Conservation (phyloP, 2,797 vertebrate species). For the Chiloscyllium punctatum region DNA sequence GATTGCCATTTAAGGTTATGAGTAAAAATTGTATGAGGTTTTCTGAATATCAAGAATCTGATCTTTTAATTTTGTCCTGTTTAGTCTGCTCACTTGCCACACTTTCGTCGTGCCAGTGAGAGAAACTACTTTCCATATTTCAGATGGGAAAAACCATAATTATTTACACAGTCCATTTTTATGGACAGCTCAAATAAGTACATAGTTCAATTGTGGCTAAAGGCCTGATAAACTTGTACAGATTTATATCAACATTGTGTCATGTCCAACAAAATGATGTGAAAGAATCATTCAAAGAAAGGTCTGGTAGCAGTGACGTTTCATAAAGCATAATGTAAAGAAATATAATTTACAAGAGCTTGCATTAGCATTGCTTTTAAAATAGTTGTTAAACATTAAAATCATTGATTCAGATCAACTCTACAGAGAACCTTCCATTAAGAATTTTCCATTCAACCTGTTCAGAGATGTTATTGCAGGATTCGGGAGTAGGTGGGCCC, state of each 20-base stretch:
- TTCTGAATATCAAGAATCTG: too few relatives aligned
- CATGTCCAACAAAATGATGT: neutral
- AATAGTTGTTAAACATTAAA: neutral
- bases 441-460: too few relatives aligned
- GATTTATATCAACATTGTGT: neutral
- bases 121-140: neutral
- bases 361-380: neutral
- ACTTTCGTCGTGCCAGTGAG: too few relatives aligned
- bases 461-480: too few relatives aligned
- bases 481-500: too few relatives aligned
- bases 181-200: neutral
- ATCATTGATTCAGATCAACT: neutral
- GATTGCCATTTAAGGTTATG: too few relatives aligned
- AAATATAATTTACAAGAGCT: too few relatives aligned
- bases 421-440: neutral
- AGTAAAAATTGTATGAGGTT: too few relatives aligned
- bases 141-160: neutral
- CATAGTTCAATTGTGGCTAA: neutral
- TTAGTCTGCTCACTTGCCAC: too few relatives aligned
- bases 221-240: neutral
- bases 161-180: neutral
- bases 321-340: neutral
- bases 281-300: neutral
- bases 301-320: neutral
- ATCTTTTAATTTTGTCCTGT: too few relatives aligned